These are phyloP conservation scores for Periophthalmodon schlosseri DNA, from an alignment of 2,113 vertebrate species.

Conservation along the genomic window DNA sequence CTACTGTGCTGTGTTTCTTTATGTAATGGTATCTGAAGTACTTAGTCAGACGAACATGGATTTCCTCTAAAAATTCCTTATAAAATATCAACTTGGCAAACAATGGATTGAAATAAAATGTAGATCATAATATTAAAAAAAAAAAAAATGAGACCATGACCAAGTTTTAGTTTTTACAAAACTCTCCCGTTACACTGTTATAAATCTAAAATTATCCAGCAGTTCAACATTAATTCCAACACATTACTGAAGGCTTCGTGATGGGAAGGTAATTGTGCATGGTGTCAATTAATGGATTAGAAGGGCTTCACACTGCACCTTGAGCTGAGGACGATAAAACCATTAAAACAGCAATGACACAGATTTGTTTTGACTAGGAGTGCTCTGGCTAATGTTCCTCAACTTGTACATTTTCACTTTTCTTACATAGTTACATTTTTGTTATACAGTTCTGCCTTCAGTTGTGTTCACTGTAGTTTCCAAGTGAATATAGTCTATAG, in stretches of 20 bases:
- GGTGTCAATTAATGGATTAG: conserved; percentile 53
- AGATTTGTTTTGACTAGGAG: conserved; percentile 21
- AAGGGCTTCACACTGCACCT: conserved; percentile 41
- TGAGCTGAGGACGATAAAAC: conserved; percentile 26
- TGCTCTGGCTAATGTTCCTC: conserved; percentile 8
- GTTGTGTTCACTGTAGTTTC: background rate
- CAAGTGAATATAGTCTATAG: background rate
- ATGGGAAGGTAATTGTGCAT: conserved; percentile 52
- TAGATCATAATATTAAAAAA: no score
- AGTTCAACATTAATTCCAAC: conserved; percentile 15
- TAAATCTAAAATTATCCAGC: conserved; percentile 13
- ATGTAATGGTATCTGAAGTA: background rate
- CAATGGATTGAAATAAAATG: no score
- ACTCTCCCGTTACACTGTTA: background rate
- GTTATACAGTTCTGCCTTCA: background rate
- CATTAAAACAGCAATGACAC: conserved; percentile 2
- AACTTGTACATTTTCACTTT: conserved; percentile 12
- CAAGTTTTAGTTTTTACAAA: conserved; percentile 8
- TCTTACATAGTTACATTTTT: background rate
- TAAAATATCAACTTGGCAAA: no score
- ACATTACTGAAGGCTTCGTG: conserved; percentile 19
- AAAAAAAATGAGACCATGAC: background rate
- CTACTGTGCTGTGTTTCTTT: background rate
- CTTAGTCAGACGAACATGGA: background rate
- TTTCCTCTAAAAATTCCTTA: no score